Base-by-base conservation (phyloP, 1,140 invertebrate genomes). In the Stegodyphus mimosarum region DNA sequence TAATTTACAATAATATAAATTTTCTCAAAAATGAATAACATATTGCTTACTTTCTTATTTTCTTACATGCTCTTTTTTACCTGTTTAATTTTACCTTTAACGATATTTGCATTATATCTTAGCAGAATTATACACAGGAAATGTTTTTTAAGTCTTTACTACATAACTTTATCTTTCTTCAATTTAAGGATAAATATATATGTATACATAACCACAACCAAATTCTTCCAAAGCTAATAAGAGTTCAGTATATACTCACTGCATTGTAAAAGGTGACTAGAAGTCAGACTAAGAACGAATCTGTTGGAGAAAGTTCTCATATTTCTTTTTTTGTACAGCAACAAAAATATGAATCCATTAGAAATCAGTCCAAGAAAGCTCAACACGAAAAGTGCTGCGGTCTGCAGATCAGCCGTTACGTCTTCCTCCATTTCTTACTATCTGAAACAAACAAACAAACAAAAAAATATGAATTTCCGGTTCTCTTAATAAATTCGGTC, bases 241-340 rank as follows among this genome's bases (percentile, higher is more conserved):
- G 9, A 55, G 5, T 15, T n/a, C 0, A 17, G 5, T 7, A 67
- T n/a, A 17, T 71, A 84, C 81, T 84, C 60, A 84, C 81, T 55
- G 73, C 81, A 79, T 51, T 87, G 86, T 18, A 87, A 51, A 9
- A 87, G 9, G n/a, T 87, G 86, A 11, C 49, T 73, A 3, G 11
- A 11, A 6, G 73, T 63, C 6, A 87, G 80, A 48, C 76, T 83
- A 7, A 81, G 64, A 11, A 87, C 86, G 63, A 87, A 87, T 67
- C 80, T 60, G 63, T 87, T 87, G 4, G 86, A 87, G 60, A 79
- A 87, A 0, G 79, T 83, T 6, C 86, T 72, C 50, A 84, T 55
- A 48, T 49, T 78, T 15, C 67, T 74, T 33, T 86, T 86, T 15
- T 73, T 77, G 70, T 86, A 78, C 0, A 86, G n/a, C 6, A 86